These are phyloP conservation scores for Phthorimaea operculella DNA, from an alignment of 1,140 invertebrate genomes.

Conservation along the genomic window DNA sequence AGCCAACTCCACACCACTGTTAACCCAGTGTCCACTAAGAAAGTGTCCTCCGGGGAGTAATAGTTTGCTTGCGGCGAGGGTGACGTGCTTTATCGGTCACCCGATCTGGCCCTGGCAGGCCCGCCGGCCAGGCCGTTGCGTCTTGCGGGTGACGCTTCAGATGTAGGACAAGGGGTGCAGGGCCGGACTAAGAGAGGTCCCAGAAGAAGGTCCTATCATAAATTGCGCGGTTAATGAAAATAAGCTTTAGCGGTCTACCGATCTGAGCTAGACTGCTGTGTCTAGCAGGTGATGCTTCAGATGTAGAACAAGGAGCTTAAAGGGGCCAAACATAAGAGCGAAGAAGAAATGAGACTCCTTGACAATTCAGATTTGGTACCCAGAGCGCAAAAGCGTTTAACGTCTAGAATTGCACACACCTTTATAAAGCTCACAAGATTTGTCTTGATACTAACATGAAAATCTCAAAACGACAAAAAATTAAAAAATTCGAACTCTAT, in stretches of 20 bases:
- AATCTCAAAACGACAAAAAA: no score
- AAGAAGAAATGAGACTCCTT: no score
- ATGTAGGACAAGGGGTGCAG: not conserved
- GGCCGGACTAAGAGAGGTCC: not conserved
- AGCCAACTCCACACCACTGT: not conserved
- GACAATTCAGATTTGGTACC: no score
- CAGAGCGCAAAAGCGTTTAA: no score
- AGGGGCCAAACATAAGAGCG: no score
- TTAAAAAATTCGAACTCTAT: no score
- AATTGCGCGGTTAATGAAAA: not conserved
- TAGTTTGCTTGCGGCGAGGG: not conserved
- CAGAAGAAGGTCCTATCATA: not conserved
- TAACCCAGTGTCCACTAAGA: not conserved
- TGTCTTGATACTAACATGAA: no score
- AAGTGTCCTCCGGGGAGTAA: constrained; percentile 3
- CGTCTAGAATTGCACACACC: no score
- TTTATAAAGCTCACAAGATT: no score
- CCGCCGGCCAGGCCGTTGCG: not conserved
- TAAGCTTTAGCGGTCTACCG: not conserved
- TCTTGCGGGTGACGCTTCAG: not conserved
- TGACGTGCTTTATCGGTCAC: constrained; percentile 4
- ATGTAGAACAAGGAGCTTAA: no score
- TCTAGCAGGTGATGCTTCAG: no score
- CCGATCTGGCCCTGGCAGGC: not conserved
- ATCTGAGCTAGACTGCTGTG: not conserved